A percentile compares a stretch with the other conserved stretches of the same genome.
Evolutionary conservation across 1,140 invertebrate species (phyloP).

Genomic region (Drosophila trapezifrons): DNA sequence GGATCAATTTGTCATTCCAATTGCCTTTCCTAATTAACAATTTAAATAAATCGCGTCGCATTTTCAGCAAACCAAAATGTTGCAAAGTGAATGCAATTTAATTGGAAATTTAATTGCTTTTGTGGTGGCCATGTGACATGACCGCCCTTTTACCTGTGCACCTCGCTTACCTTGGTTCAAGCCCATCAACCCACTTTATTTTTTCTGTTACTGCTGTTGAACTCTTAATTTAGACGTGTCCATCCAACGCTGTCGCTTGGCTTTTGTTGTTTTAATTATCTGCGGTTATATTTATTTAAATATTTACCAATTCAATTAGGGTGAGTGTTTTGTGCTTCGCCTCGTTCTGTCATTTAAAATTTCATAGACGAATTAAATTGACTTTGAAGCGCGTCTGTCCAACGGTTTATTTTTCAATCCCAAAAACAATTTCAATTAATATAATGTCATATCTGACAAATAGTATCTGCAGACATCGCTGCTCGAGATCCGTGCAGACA

Average conservation of each 20-base stretch:
- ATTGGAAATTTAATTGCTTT: constrained; percentile 84
- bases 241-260: constrained; percentile 59
- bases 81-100: constrained; percentile 79
- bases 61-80: constrained; percentile 71
- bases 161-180: constrained; percentile 5
- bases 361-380: constrained; percentile 62
- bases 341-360: constrained; percentile 49
- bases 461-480: constrained; percentile 72
- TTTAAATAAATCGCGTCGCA: constrained; percentile 78
- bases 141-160: constrained; percentile 44
- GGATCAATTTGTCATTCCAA: constrained; percentile 65
- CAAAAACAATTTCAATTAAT: constrained; percentile 75
- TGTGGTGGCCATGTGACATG: constrained; percentile 68
- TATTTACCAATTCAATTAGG: constrained; percentile 83
- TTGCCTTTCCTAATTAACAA: constrained; percentile 83
- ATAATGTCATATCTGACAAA: constrained; percentile 77
- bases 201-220: constrained; percentile 29
- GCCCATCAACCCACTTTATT: constrained; percentile 12
- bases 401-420: constrained; percentile 18
- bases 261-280: constrained; percentile 84
- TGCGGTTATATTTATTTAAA: constrained; percentile 83
- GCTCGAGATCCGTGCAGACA: constrained; percentile 61
- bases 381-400: constrained; percentile 47
- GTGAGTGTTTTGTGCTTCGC: constrained; percentile 23
- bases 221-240: constrained; percentile 81